Evolutionary conservation across 37 sponge, comb jelly and placozoan species (phyloP), one percentile per base, ranked within the genome.

Genomic region (Oopsacas minuta): DNA sequence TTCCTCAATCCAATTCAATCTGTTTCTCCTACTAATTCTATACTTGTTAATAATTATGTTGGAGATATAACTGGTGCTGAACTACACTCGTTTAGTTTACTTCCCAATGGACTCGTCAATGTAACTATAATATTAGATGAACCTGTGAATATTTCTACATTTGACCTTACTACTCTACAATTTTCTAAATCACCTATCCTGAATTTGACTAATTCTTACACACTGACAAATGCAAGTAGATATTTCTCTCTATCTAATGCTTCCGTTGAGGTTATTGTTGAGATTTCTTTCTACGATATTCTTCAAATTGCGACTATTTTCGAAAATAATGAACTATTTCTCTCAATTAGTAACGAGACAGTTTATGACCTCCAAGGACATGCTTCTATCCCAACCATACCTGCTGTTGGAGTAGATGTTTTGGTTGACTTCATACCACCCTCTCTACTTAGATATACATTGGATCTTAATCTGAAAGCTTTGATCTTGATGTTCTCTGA

Each of bases 101-200:
- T n/a, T 25, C 30, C 75, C 1, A 61, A 61, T 61, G 75, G 75
- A 10, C 75, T 61, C 7, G 30, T 61, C 28, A 61, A 61, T 61
- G 81, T 95, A 35, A 89, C 91, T 23, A n/a, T 95, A 7, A 38
- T 37, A 36, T 92, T 95, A 46, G 85, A 61, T 86, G 96, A 95
- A 38, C 90, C 96, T 37, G 90, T 92, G 36, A 86, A 81, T 37
- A 83, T 37, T 7, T 83, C 83, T 32, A 81, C 91, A 36, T 87
- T 92, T 36, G 84, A 87, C 69, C 81, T 82, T 0, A 37, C 53
- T n/a, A 34, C 34, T 23, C 52, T 94, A n/a, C 30, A 61, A 84
- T 28, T 84, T 38, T 51, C 82, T 5, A 53, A 88, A 17, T 32
- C 85, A 12, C 81, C 85, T 23, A 84, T 32, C 83, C 81, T 22